phyloP scores from a whole-genome alignment of 2,797 vertebrate species.

The Poecilia picta region DNA sequence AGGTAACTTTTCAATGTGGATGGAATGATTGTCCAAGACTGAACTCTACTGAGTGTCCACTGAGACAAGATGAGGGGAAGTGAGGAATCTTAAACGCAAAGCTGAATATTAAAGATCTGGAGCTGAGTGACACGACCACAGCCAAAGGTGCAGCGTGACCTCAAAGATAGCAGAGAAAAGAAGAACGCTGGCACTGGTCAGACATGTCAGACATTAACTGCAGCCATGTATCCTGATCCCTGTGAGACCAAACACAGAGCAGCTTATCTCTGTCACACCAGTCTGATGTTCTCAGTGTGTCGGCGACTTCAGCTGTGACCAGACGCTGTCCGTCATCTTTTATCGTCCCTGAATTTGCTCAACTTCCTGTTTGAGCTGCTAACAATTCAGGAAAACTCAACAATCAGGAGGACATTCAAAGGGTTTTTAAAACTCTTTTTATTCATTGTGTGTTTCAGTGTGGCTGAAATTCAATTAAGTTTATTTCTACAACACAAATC shows the following conservation, averaged over 20 bases:
- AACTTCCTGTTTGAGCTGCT: not conserved
- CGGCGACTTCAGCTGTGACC: not conserved
- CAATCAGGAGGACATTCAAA: slow-evolving; percentile 1
- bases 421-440: not conserved
- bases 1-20: no score
- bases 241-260: not conserved
- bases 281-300: not conserved
- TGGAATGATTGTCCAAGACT: not conserved
- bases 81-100: not conserved
- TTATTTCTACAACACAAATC: no score
- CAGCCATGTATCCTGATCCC: not conserved
- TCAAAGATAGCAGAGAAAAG: not conserved
- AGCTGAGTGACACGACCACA: not conserved
- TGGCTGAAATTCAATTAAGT: not conserved
- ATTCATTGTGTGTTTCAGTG: not conserved
- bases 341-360: not conserved
- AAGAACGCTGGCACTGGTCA: not conserved
- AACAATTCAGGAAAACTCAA: not conserved
- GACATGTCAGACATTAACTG: not conserved
- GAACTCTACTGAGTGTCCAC: not conserved
- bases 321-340: not conserved
- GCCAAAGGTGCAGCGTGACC: not conserved
- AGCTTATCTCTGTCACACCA: not conserved
- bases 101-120: not conserved
- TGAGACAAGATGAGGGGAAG: not conserved